Conservation (phyloP, 1,140 invertebrate genomes). For the Drosophila saltans region DNA sequence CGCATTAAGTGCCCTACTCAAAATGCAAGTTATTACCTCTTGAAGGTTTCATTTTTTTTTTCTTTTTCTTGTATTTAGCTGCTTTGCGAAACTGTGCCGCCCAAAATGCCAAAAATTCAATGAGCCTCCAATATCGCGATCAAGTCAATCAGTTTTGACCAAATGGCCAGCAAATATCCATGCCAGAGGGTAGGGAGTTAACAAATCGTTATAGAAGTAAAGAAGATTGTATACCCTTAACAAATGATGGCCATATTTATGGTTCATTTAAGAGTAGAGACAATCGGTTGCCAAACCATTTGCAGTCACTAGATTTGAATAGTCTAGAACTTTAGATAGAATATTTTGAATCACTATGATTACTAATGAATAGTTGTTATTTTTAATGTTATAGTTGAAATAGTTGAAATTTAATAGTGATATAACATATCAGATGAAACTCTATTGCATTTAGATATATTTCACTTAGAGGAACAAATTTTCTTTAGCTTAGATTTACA, state of each 20-base stretch:
- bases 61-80: conserved; percentile 7
- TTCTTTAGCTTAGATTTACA: too few species aligned
- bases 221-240: conserved; percentile 6
- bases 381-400: too few species aligned
- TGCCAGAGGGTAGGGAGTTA: conserved; percentile 20
- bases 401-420: too few species aligned
- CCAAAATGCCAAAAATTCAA: conserved; percentile 79
- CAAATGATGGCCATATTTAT: conserved; percentile 5
- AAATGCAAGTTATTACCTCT: conserved; percentile 78
- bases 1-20: conserved; percentile 73
- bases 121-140: conserved; percentile 64
- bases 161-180: conserved; percentile 44
- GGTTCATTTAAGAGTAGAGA: conserved; percentile 2
- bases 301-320: background rate
- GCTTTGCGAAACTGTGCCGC: conserved; percentile 63
- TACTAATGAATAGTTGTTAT: too few species aligned
- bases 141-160: conserved; percentile 50
- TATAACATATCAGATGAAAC: too few species aligned
- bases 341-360: too few species aligned
- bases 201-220: conserved; percentile 22
- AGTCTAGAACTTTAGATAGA: background rate
- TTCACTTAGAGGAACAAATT: too few species aligned
- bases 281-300: background rate
- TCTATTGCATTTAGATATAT: too few species aligned
- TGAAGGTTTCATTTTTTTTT: conserved; percentile 57